phyloP scores from a whole-genome alignment of 1,140 invertebrate genomes.

The Zaprionus taronus region DNA sequence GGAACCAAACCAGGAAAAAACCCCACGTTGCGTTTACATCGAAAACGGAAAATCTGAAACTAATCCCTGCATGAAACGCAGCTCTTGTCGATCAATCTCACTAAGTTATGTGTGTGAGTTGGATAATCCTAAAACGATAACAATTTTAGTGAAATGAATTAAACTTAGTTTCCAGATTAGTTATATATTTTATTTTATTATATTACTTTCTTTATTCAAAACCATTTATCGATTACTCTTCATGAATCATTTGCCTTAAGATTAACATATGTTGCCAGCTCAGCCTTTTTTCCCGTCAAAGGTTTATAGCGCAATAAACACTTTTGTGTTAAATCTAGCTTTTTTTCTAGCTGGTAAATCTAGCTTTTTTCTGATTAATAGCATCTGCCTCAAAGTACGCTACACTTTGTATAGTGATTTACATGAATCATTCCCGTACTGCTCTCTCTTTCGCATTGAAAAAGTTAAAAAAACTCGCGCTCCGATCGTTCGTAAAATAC shows the following conservation, averaged over 20 bases:
- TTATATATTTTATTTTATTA: not conserved
- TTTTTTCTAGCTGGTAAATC: too few relatives aligned
- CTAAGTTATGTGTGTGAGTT: conserved; percentile 15
- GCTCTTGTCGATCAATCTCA: not conserved
- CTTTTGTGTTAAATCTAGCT: too few relatives aligned
- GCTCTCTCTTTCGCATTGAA: not conserved
- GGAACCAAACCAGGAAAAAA: not conserved
- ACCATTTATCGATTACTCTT: not conserved
- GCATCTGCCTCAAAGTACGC: not conserved
- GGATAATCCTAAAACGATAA: not conserved
- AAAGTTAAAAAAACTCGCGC: not conserved
- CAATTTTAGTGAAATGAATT: conserved; percentile 13
- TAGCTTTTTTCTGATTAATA: not conserved
- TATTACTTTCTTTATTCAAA: too few relatives aligned
- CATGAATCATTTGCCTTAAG: not conserved
- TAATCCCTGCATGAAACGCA: conserved; percentile 18
- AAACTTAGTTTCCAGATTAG: not conserved
- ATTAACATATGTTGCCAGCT: too few relatives aligned
- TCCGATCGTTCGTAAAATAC: too few relatives aligned
- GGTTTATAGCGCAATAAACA: too few relatives aligned
- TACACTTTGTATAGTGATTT: not conserved
- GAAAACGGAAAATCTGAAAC: not conserved
- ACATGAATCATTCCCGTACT: not conserved
- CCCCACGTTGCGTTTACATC: conserved; percentile 3
- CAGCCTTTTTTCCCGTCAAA: too few relatives aligned